Evolutionary conservation across 2,797 vertebrate species (phyloP).

Genomic region (Luscinia luscinia): DNA sequence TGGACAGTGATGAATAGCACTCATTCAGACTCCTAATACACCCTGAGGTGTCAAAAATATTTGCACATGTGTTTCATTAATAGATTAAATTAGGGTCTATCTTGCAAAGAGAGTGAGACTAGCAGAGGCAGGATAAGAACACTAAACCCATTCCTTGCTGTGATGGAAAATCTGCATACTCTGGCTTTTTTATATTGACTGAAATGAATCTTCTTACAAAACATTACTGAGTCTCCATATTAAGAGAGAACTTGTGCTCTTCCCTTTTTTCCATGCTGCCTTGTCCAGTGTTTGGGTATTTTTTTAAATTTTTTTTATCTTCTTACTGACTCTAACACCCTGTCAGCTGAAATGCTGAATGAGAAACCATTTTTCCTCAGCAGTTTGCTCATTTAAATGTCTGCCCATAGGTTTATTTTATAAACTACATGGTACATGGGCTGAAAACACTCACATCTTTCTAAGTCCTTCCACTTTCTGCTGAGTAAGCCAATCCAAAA

Average conservation of each 20-base stretch:
- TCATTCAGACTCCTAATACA: neutral
- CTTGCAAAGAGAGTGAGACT: neutral
- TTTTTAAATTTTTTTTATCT: neutral
- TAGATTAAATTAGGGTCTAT: neutral
- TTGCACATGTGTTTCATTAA: neutral
- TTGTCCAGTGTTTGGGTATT: neutral
- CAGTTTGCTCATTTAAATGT: slow-evolving; percentile 15
- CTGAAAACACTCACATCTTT: neutral
- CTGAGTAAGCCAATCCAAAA: slow-evolving; percentile 3
- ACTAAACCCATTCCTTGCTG: neutral
- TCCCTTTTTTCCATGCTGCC: neutral
- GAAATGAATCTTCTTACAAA: neutral
- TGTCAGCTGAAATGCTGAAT: neutral
- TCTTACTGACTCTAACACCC: neutral
- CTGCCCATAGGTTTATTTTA: slow-evolving; percentile 15
- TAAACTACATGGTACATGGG: neutral
- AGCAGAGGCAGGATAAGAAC: neutral
- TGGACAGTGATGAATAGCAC: neutral
- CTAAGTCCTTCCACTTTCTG: slow-evolving; percentile 11
- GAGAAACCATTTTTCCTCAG: slow-evolving; percentile 7
- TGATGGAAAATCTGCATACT: neutral
- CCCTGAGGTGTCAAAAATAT: neutral
- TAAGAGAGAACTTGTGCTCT: neutral
- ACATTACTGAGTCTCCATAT: neutral
- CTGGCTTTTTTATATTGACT: neutral